These are phyloP conservation scores for Synaphobranchus kaupii DNA, from an alignment of 2,797 vertebrate species.

Conservation along the genomic window DNA sequence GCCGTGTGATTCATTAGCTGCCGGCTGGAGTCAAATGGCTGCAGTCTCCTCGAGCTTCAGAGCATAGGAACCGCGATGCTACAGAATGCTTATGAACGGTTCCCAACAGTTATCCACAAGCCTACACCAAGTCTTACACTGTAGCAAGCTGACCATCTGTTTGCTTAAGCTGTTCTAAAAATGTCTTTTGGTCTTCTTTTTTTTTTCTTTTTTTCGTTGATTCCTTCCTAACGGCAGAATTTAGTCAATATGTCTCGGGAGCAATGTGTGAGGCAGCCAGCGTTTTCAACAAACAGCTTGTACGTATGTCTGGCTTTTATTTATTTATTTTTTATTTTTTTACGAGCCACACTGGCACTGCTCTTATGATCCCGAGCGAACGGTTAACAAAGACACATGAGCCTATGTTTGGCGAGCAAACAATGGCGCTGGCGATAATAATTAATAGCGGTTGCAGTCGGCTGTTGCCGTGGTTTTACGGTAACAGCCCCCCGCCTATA, in stretches of 20 bases:
- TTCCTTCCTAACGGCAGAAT: not conserved
- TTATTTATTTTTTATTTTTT: not conserved
- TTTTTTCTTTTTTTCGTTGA: not conserved
- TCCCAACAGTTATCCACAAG: not conserved
- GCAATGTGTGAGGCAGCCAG: not conserved
- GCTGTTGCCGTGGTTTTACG: not conserved
- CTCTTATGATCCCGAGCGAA: not conserved
- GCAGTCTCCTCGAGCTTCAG: slow-evolving; percentile 17
- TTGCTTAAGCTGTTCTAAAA: not conserved
- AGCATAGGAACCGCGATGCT: slow-evolving; percentile 31
- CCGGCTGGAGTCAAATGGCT: slow-evolving; percentile 33
- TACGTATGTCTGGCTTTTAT: not conserved
- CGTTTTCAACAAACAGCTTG: slow-evolving; percentile 2
- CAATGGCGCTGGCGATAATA: not conserved
- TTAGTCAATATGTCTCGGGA: not conserved
- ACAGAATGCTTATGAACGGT: not conserved
- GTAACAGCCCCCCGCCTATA: not conserved
- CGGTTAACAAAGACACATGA: not conserved
- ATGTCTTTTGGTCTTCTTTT: not conserved
- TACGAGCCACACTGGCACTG: not conserved
- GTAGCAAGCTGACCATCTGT: not conserved
- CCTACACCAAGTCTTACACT: not conserved
- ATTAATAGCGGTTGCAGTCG: not conserved
- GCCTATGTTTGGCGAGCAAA: not conserved
- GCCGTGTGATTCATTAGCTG: slow-evolving; percentile 51